These are phyloP conservation scores for Lasiurus borealis DNA, from an alignment of 2,113 vertebrate genomes.

Conservation along the genomic window DNA sequence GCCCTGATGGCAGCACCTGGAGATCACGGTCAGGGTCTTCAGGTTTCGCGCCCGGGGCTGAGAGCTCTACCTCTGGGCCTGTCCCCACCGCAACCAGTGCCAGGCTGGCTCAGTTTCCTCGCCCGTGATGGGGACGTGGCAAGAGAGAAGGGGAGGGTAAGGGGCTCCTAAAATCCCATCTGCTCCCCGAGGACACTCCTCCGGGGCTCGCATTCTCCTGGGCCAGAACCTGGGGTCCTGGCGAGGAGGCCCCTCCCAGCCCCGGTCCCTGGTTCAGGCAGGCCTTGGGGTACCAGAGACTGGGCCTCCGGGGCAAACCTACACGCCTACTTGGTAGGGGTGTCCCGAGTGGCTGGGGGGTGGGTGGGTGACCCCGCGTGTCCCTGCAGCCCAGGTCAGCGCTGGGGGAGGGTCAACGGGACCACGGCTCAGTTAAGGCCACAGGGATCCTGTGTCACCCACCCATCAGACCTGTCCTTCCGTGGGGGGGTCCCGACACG, in stretches of 20 bases:
- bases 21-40: constrained; percentile 65
- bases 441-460: fast-evolving
- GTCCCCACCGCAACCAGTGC: fast-evolving
- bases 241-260: no score
- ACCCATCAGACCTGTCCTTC: fast-evolving
- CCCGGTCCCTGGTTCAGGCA: no score
- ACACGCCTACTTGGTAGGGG: background rate
- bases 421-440: fast-evolving
- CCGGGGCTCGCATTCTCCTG: background rate
- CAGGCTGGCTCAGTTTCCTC: background rate
- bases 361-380: fast-evolving
- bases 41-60: constrained; percentile 61
- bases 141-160: no score
- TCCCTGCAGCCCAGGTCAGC: background rate
- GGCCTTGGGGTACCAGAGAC: no score
- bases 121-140: fast-evolving
- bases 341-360: fast-evolving
- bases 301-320: background rate
- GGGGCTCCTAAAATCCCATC: background rate
- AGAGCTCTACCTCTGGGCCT: background rate
- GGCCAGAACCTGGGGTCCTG: background rate
- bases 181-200: background rate
- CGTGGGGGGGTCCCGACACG: fast-evolving
- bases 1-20: constrained; percentile 26
- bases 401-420: fast-evolving